phyloP scores from a whole-genome alignment of 2,888 invertebrate genomes.

The Drosophila meridionalis region DNA sequence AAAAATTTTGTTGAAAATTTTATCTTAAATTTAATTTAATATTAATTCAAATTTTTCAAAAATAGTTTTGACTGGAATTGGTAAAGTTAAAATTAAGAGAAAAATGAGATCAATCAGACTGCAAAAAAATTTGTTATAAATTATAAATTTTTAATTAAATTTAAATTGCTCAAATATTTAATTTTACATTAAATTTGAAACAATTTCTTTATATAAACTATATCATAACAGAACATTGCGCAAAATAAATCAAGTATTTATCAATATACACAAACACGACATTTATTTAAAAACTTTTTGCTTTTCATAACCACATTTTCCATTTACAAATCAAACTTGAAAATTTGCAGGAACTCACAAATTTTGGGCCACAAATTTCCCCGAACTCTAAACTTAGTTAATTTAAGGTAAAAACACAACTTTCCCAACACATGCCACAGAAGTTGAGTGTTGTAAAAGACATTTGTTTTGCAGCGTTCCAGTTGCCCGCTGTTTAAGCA shows the following conservation, averaged over 20 bases:
- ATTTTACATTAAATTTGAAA: background rate
- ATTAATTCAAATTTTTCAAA: background rate
- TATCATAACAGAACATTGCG: background rate
- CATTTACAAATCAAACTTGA: background rate
- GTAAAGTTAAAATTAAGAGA: too few relatives aligned
- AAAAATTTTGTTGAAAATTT: background rate
- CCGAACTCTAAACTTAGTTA: constrained; percentile 10
- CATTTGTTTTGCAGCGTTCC: constrained; percentile 29
- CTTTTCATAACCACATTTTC: background rate
- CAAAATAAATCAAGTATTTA: background rate
- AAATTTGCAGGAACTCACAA: background rate
- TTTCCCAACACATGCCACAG: constrained; percentile 26
- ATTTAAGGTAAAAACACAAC: constrained; percentile 18
- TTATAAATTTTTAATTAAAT: background rate
- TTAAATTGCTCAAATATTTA: background rate
- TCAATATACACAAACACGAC: background rate
- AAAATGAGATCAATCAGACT: too few relatives aligned
- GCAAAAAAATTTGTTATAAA: background rate
- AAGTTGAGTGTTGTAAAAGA: constrained; percentile 32
- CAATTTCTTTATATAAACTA: background rate
- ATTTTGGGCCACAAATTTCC: constrained; percentile 1
- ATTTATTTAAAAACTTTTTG: constrained; percentile 4
- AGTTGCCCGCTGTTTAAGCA: constrained; percentile 4
- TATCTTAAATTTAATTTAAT: too few relatives aligned
- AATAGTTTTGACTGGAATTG: background rate